Base-by-base conservation (phyloP, 2,797 vertebrate genomes). In the Ambastaia sidthimunki region DNA sequence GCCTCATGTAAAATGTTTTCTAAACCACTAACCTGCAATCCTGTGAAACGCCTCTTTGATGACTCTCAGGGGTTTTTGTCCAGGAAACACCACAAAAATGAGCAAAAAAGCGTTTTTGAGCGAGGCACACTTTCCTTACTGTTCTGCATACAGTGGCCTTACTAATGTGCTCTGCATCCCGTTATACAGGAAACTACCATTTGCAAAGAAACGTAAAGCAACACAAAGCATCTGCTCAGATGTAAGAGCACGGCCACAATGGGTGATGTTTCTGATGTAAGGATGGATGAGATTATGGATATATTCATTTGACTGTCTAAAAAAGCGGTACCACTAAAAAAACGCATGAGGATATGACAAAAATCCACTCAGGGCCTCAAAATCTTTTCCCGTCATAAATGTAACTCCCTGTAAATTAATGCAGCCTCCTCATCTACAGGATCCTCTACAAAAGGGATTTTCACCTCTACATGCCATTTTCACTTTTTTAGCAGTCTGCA, bases 141-240 rank as follows among this genome's bases (percentile, higher is more conserved):
- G 28, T 4, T 28, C 28, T 28, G 28, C 28, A 28, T 28, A 28
- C 28, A 28, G 48, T n/a, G 9, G 34, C 63, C 31, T 66, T 66
- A 66, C n/a, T 66, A 66, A 37, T 44, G 7, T 66, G 31, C 28
- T 28, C 28, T 28, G 28, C 28, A 28, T 28, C 28, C 28, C 28
- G 28, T 28, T 44, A 44, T 44, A 66, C 2, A 66, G 18, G 41
- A 67, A 67, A 25, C 28, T 48, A 7, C 19, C 21, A 9, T 69
- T 69, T 15, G 41, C 44, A 69, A 48, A 69, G 21, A 69, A 69
- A 48, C 44, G 13, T 50, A 57, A 57, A 21, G 44, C 66, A 7
- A 16, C 4, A 9, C 44, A 18, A 23, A 69, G 44, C 2, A 68
- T 25, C 66, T 69, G 21, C 41, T 69, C 19, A 2, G 66, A 68